Percentiles rank a stretch among this genome's conserved stretches.
These are phyloP conservation scores for Petroica traversi DNA, from an alignment of 2,113 vertebrate species.

Conservation along the genomic window DNA sequence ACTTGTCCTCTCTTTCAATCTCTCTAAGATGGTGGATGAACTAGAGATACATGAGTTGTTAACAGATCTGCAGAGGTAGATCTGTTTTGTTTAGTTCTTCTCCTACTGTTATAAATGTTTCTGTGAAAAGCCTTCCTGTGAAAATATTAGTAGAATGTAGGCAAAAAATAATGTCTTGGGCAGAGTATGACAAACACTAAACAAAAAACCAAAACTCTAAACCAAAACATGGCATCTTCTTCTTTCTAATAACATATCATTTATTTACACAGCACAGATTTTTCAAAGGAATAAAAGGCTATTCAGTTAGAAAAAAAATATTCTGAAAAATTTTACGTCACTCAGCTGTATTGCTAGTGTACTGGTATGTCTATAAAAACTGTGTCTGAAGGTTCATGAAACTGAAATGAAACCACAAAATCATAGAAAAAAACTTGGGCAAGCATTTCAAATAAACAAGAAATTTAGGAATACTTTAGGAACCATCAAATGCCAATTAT, in stretches of 20 bases:
- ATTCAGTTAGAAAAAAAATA: not conserved
- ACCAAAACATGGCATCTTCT: not conserved
- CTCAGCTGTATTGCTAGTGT: not conserved
- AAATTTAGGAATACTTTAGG: not conserved
- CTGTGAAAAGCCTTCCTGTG: not conserved
- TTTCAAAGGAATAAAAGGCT: not conserved
- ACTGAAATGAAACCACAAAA: not conserved
- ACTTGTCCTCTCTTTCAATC: not conserved
- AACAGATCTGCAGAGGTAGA: not conserved
- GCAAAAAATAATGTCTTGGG: not conserved
- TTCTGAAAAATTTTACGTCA: not conserved
- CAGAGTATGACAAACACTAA: not conserved
- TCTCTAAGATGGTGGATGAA: not conserved
- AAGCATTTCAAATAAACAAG: not conserved
- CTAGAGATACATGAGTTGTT: not conserved
- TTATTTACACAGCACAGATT: not conserved
- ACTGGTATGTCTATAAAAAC: not conserved
- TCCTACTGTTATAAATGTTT: not conserved
- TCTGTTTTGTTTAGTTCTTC: not conserved
- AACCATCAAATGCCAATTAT: not conserved
- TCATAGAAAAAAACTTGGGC: not conserved
- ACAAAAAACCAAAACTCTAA: not conserved
- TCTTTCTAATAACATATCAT: not conserved
- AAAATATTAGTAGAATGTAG: not conserved
- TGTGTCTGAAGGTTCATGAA: not conserved